A percentile compares a stretch with the other conserved stretches of the same genome.
Evolutionary conservation across 2,797 vertebrate genomes (phyloP).

Genomic region (Lacerta viridis): DNA sequence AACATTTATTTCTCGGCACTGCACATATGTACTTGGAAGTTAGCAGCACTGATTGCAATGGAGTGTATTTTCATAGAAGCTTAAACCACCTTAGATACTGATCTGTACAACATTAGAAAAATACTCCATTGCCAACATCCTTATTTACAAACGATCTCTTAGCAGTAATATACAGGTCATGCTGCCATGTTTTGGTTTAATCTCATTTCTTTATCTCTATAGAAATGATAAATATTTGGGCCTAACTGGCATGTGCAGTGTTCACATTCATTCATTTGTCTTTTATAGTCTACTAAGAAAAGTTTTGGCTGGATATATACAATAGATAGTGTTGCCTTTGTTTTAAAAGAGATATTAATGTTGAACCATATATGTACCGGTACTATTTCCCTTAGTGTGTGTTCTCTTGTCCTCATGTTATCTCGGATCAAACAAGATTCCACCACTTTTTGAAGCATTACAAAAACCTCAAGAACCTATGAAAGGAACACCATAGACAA

Average conservation of each 20-base stretch:
- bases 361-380: neutral
- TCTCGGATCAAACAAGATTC: neutral
- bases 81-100: neutral
- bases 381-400: neutral
- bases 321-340: neutral
- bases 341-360: neutral
- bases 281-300: neutral
- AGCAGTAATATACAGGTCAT: neutral
- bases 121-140: neutral
- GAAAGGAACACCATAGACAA: neutral
- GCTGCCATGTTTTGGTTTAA: neutral
- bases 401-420: neutral
- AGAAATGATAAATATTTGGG: neutral
- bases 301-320: too few species aligned
- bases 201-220: constrained; percentile 1
- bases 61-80: neutral
- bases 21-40: constrained; percentile 16
- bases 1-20: neutral
- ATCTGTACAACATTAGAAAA: neutral
- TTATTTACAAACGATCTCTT: constrained; percentile 4
- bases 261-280: neutral
- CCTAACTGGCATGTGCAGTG: neutral
- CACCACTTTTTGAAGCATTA: neutral
- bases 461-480: neutral
- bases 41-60: neutral